Evolutionary conservation across 2,113 vertebrate genomes (phyloP).

Genomic region (Tursiops truncatus): DNA sequence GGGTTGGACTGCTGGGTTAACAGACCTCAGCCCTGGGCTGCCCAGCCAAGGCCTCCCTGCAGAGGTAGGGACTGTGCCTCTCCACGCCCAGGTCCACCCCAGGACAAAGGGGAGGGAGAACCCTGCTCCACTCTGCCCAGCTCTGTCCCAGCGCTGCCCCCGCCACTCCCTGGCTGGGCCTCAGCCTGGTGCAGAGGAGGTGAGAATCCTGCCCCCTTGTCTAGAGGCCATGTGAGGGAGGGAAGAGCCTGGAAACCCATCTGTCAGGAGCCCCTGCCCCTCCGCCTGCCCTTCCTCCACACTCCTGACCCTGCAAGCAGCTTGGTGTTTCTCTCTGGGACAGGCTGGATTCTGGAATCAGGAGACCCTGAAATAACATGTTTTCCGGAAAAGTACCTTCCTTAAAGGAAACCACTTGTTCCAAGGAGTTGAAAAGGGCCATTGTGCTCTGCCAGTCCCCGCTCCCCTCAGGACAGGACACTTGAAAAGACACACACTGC

Average conservation of each 20-base stretch:
- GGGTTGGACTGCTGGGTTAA: not conserved
- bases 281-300: not conserved
- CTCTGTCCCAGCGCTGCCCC: not conserved
- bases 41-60: not conserved
- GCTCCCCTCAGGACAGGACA: conserved; percentile 28
- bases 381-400: conserved; percentile 63
- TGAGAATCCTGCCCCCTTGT: not conserved
- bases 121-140: not conserved
- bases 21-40: not conserved
- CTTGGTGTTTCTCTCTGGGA: not conserved
- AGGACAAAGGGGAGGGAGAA: not conserved
- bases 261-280: not conserved
- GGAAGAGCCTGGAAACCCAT: not conserved
- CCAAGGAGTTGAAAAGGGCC: conserved; percentile 61
- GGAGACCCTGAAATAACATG: conserved; percentile 57
- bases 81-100: not conserved
- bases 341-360: conserved; percentile 28
- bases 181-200: not conserved
- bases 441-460: conserved; percentile 27
- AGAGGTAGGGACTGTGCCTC: not conserved
- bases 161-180: not conserved
- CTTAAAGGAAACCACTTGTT: conserved; percentile 68
- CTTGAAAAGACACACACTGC: conserved; percentile 7
- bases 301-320: not conserved
- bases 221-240: not conserved